phyloP scores from a whole-genome alignment of 2,888 invertebrate genomes.

The Melieria omissa region DNA sequence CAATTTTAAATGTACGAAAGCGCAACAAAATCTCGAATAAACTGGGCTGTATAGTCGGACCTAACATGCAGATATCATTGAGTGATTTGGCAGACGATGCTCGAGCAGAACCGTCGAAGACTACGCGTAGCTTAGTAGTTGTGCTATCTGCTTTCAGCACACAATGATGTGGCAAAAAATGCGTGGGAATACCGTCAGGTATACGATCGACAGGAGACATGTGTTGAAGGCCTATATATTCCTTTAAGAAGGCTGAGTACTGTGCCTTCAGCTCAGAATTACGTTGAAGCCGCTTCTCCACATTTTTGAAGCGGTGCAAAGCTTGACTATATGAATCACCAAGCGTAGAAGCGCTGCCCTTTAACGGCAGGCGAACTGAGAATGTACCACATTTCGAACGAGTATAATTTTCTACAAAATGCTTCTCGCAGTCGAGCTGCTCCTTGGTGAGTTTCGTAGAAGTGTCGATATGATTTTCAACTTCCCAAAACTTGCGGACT shows the following conservation, averaged over 20 bases:
- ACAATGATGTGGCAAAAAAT: conserved; percentile 36
- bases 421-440: conserved; percentile 37
- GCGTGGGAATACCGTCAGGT: neutral
- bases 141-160: conserved; percentile 28
- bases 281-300: conserved; percentile 21
- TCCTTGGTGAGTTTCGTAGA: conserved; percentile 23
- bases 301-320: conserved; percentile 27
- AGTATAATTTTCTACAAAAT: conserved; percentile 31
- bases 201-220: conserved; percentile 17
- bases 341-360: neutral
- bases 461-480: conserved; percentile 17
- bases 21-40: conserved; percentile 15
- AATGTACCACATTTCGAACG: conserved; percentile 34
- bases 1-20: conserved; percentile 18
- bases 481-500: conserved; percentile 28
- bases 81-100: conserved; percentile 7
- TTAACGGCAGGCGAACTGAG: conserved; percentile 36
- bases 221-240: conserved; percentile 26
- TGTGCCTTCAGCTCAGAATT: conserved; percentile 11
- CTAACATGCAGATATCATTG: conserved; percentile 21
- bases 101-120: conserved; percentile 16
- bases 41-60: conserved; percentile 20
- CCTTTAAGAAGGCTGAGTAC: conserved; percentile 27
- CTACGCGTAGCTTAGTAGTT: conserved; percentile 23
- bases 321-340: conserved; percentile 36